A percentile compares a stretch with the other conserved stretches of the same genome.
Conservation (phyloP, 2,888 invertebrate genomes). For the Odontocerum albicorne region DNA sequence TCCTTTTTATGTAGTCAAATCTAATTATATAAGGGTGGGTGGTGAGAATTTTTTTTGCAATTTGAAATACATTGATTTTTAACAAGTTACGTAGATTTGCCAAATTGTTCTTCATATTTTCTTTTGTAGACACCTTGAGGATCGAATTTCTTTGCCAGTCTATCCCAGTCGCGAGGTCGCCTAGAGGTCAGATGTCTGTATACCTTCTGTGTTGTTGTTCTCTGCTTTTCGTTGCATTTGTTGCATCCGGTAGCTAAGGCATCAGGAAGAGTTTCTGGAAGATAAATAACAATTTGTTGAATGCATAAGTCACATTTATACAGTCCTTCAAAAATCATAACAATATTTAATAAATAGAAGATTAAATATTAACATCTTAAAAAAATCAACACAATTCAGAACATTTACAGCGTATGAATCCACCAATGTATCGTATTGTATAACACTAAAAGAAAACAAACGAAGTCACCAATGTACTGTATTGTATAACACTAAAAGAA, state of each 20-base stretch:
- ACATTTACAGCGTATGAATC: too few species aligned
- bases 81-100: slow-evolving; percentile 1
- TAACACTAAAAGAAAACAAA: too few species aligned
- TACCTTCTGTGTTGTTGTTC: slow-evolving; percentile 60
- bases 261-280: slow-evolving; percentile 64
- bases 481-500: too few species aligned
- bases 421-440: too few species aligned
- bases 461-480: too few species aligned
- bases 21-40: too few species aligned
- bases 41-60: too few species aligned
- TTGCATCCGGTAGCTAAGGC: slow-evolving; percentile 62
- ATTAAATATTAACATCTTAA: too few species aligned
- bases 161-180: slow-evolving; percentile 50
- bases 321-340: background rate
- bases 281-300: background rate
- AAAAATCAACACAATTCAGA: too few species aligned
- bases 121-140: slow-evolving; percentile 58
- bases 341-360: background rate
- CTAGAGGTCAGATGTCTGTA: slow-evolving; percentile 55
- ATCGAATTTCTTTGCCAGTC: slow-evolving; percentile 59
- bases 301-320: background rate
- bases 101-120: slow-evolving; percentile 47
- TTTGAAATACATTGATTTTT: too few species aligned
- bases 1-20: too few species aligned
- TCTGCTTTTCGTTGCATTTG: slow-evolving; percentile 68